These are phyloP conservation scores for Drosophila pandora DNA, from an alignment of 1,140 invertebrate genomes.

Conservation along the genomic window DNA sequence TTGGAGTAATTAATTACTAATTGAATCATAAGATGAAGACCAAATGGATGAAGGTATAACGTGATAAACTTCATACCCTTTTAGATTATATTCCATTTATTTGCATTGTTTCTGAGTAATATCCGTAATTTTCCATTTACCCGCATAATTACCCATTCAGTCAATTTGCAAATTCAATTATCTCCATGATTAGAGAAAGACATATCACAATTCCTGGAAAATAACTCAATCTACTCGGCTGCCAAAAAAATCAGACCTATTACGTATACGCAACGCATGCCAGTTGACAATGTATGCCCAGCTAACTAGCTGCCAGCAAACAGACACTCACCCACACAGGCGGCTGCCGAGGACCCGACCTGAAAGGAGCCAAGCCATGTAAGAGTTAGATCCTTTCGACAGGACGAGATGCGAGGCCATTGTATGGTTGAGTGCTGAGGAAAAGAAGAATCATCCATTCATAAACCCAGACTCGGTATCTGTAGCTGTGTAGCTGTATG, in stretches of 20 bases:
- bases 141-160: conserved; percentile 31
- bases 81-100: background rate
- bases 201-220: conserved; percentile 26
- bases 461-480: conserved; percentile 26
- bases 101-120: conserved; percentile 1
- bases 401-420: conserved; percentile 11
- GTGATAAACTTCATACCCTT: no score
- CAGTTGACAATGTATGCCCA: conserved; percentile 36
- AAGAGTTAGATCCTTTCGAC: background rate
- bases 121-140: conserved; percentile 21
- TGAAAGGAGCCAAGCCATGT: conserved; percentile 1
- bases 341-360: background rate
- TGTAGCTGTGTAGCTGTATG: conserved; percentile 9
- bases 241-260: conserved; percentile 46
- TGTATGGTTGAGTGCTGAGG: conserved; percentile 25
- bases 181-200: conserved; percentile 36
- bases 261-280: conserved; percentile 62
- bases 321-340: conserved; percentile 24
- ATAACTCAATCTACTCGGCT: conserved; percentile 42
- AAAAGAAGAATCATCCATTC: conserved; percentile 46
- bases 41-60: no score
- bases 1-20: background rate
- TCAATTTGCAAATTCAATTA: conserved; percentile 40
- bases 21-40: background rate
- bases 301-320: conserved; percentile 50